Evolutionary conservation across 2,888 invertebrate genomes (phyloP).

Genomic region (Rhagophthalmus giganteus): DNA sequence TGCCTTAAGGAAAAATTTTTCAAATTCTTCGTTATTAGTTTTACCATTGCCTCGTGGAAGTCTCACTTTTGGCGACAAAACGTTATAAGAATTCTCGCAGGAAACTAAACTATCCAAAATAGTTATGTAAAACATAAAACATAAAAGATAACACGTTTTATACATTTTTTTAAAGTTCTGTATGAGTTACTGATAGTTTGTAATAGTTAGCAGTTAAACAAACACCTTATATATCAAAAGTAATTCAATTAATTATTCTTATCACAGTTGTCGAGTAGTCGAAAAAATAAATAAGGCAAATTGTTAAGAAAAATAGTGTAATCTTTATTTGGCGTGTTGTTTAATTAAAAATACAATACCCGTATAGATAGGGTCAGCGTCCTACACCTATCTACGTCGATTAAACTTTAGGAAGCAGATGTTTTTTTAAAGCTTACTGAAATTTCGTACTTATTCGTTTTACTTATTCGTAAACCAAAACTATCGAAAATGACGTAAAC

Average conservation of each 20-base stretch:
- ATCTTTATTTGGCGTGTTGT: conserved; percentile 8
- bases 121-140: conserved; percentile 6
- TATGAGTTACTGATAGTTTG: background rate
- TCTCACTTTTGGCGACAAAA: conserved; percentile 1
- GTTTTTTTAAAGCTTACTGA: conserved; percentile 2
- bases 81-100: conserved; percentile 4
- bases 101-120: background rate
- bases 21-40: conserved; percentile 51
- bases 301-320: background rate
- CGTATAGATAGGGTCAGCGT: background rate
- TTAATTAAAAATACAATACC: background rate
- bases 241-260: conserved; percentile 12
- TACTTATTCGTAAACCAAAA: no score
- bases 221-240: conserved; percentile 14
- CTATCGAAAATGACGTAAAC: no score
- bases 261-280: conserved; percentile 7
- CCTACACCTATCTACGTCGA: background rate
- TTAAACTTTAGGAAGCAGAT: conserved; percentile 12
- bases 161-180: conserved; percentile 1
- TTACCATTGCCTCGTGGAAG: conserved; percentile 35
- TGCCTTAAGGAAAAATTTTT: conserved; percentile 57
- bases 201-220: background rate
- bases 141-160: conserved; percentile 5
- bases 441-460: no score
- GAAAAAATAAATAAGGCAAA: conserved; percentile 2